phyloP scores from a whole-genome alignment of 1,140 invertebrate species.

The Pogonus chalceus region DNA sequence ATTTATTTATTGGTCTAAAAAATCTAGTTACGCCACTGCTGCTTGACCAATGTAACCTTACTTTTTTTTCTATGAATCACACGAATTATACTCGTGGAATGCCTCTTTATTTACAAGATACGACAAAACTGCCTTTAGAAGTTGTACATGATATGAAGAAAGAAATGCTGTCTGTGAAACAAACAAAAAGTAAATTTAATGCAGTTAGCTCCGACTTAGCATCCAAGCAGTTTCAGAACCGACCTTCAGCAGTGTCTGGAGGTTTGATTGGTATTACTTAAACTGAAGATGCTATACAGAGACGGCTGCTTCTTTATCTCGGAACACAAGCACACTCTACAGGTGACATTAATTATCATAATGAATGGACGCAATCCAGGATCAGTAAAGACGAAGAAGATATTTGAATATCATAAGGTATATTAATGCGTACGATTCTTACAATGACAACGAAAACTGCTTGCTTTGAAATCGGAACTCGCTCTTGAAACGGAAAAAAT shows the following conservation, averaged over 20 bases:
- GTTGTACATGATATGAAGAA: constrained; percentile 20
- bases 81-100: constrained; percentile 23
- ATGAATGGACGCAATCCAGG: constrained; percentile 25
- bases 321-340: constrained; percentile 16
- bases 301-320: constrained; percentile 23
- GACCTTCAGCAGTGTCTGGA: constrained; percentile 22
- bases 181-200: constrained; percentile 19
- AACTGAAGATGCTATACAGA: constrained; percentile 20
- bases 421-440: constrained; percentile 17
- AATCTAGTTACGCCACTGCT: no score
- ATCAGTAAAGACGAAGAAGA: constrained; percentile 22
- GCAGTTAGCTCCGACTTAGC: constrained; percentile 16
- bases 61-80: no score
- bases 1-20: no score
- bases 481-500: no score
- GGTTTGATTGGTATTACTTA: constrained; percentile 23
- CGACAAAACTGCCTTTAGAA: constrained; percentile 20
- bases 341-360: constrained; percentile 24
- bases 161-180: constrained; percentile 22
- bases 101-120: constrained; percentile 21
- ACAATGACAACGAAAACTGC: constrained; percentile 12
- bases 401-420: constrained; percentile 18
- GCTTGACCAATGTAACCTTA: no score
- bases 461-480: constrained; percentile 18
- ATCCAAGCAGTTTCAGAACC: constrained; percentile 18